These are phyloP conservation scores for Pteropus alecto DNA, from an alignment of 2,113 vertebrate species.

Conservation along the genomic window DNA sequence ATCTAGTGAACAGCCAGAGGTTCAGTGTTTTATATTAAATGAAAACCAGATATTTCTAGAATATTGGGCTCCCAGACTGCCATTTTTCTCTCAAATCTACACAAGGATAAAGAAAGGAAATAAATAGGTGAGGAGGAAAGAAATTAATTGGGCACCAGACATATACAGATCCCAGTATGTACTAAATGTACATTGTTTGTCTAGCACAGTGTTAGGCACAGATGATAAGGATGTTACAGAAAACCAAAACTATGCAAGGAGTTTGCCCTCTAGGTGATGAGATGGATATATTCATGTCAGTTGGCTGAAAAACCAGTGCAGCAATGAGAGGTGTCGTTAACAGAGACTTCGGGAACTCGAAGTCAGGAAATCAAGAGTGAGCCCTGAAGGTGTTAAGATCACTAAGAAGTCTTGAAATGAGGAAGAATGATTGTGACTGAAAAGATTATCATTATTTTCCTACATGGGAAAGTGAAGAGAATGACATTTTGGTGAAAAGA, in stretches of 20 bases:
- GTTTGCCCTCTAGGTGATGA: neutral
- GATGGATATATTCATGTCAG: neutral
- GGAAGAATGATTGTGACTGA: neutral
- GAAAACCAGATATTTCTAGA: constrained; percentile 22
- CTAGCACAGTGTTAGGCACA: neutral
- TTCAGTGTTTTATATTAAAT: neutral
- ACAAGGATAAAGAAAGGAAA: neutral
- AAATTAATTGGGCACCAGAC: neutral
- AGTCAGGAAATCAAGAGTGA: neutral
- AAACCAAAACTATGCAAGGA: neutral
- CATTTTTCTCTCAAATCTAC: neutral
- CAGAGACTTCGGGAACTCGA: neutral
- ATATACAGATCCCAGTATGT: neutral
- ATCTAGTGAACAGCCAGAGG: neutral
- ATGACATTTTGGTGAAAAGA: neutral
- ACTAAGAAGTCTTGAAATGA: neutral
- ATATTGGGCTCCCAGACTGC: neutral
- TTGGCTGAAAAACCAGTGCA: neutral
- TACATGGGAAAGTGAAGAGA: neutral
- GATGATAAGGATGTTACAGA: neutral
- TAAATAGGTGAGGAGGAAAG: neutral
- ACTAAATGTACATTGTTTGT: neutral
- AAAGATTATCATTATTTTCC: neutral
- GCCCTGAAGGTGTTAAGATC: neutral
- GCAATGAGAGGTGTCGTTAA: neutral